Base-by-base conservation (phyloP, 2,888 invertebrate genomes). In the Acleris laterana region DNA sequence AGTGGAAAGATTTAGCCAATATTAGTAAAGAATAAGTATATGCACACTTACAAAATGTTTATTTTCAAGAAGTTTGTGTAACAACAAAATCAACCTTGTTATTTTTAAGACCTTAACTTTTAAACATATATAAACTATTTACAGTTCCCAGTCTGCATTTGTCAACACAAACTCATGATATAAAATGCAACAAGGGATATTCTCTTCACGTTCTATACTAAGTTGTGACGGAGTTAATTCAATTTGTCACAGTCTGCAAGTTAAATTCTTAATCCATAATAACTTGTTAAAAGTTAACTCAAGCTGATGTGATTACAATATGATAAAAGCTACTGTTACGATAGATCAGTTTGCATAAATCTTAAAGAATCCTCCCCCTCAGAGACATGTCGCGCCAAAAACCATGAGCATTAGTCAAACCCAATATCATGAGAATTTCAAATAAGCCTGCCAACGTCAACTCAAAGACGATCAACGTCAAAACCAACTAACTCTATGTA, bases 71-170 rank as follows among this genome's bases (percentile, higher is more conserved):
- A 90, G 88, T 92, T 90, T 88, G 91, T 90, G 91, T 93, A 93
- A 91, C 92, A 93, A 93, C 93, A 93, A 93, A 93, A 92, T 91
- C 91, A 92, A 92, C 91, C 91, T 91, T 88, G 90, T 90, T 90
- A 77, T 86, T 85, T 68, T 86, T 85, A 89, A 86, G 87, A 89
- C 90, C 91, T 92, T 91, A 90, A 84, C 82, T 87, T 92, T 91
- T 87, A 90, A 89, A 90, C 88, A 89, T 89, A 88, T 85, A 90
- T 89, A 90, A 32, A 92, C 92, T 92, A 92, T 92, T 91, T 92
- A 92, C 92, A 93, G 89, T 90, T 88, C 82, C 87, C 86, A 82
- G 90, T 91, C 83, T 89, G 92, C 87, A 90, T 90, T 87, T 82
- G 80, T 85, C 85, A 89, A 90, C 89, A 91, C 91, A 91, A 91